Evolutionary conservation across 2,113 vertebrate genomes (phyloP).

Genomic region (Smithornis capensis): DNA sequence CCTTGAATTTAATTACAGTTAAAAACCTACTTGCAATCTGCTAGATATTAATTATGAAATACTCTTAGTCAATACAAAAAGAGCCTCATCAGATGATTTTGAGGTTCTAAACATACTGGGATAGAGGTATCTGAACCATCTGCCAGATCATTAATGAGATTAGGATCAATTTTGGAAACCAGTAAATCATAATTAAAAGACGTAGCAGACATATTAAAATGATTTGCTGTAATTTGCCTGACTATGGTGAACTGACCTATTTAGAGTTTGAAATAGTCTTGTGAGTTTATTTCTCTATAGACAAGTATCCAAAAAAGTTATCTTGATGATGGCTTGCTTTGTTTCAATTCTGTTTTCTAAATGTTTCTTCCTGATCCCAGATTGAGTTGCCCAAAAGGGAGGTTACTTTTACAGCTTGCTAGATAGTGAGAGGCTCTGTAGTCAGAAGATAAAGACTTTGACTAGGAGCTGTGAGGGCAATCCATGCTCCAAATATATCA

Average conservation of each 20-base stretch:
- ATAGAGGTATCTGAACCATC: not conserved
- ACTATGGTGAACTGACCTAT: not conserved
- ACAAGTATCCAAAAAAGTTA: not conserved
- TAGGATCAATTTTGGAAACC: not conserved
- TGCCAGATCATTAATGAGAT: not conserved
- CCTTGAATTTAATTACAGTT: not conserved
- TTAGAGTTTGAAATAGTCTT: not conserved
- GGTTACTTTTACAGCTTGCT: not conserved
- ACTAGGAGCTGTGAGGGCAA: not conserved
- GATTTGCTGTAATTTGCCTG: not conserved
- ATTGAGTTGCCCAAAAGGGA: not conserved
- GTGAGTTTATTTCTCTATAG: not conserved
- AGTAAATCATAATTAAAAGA: not conserved
- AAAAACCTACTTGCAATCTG: not conserved
- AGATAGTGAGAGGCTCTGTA: not conserved
- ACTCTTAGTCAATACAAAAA: not conserved
- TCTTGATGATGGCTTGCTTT: not conserved
- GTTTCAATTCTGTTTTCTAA: not conserved
- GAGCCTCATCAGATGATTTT: not conserved
- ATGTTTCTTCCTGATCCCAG: not conserved
- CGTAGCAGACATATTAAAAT: not conserved
- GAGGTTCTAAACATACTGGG: not conserved
- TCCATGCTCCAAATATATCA: not conserved
- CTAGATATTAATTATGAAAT: not conserved
- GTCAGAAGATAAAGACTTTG: constrained; percentile 3